Evolutionary conservation across 2,888 invertebrate genomes (phyloP).

Genomic region (Agonopterix alstromeriana): DNA sequence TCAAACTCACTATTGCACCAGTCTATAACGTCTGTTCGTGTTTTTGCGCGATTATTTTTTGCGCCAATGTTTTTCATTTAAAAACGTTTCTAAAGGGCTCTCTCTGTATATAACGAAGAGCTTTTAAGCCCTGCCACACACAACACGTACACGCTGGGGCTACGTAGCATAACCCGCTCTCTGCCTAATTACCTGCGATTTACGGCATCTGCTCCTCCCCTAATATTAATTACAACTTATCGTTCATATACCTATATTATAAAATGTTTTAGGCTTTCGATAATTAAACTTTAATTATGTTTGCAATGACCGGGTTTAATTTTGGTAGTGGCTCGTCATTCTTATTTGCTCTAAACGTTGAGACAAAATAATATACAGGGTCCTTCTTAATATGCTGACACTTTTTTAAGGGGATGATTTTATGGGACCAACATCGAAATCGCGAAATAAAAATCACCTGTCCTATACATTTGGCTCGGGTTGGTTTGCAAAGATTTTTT

Average conservation of each 20-base stretch:
- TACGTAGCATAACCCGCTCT: conserved; percentile 22
- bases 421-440: too few species aligned
- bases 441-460: too few species aligned
- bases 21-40: neutral
- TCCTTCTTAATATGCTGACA: too few species aligned
- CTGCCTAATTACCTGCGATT: conserved; percentile 63
- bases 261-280: neutral
- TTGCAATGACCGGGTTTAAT: conserved; percentile 11
- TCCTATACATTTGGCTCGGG: too few species aligned
- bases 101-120: conserved; percentile 27
- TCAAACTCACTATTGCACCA: neutral
- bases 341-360: too few species aligned
- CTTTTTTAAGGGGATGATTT: too few species aligned
- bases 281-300: conserved; percentile 22
- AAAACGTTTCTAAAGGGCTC: conserved; percentile 5
- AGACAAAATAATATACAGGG: too few species aligned
- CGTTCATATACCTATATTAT: conserved; percentile 25
- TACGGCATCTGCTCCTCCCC: conserved; percentile 37
- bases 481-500: too few species aligned
- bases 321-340: too few species aligned
- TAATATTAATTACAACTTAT: conserved; percentile 51
- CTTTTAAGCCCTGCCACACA: conserved; percentile 45
- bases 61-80: too few species aligned
- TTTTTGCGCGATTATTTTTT: too few species aligned
- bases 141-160: conserved; percentile 42